Evolutionary conservation across 2,888 invertebrate species (phyloP), one percentile per base, ranked within the genome.

Genomic region (Aphidius colemani): DNA sequence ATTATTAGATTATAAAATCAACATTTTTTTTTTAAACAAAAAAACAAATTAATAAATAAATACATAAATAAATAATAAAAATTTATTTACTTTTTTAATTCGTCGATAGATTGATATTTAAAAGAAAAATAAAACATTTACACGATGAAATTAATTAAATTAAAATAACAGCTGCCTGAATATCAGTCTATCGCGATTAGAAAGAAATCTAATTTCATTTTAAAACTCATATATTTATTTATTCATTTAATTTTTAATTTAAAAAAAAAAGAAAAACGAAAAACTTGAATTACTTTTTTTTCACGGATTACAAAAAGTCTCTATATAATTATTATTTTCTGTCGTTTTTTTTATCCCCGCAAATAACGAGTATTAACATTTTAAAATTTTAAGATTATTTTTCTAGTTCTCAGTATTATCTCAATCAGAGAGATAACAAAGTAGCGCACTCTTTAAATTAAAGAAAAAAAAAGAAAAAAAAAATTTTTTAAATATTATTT

Each of bases 81-180:
- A 30, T 30, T 30, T 30, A 30, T 30, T 30, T 30, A 30, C 4
- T 30, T 30, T 30, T 30, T 30, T 5, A 30, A 30, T 5, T 30
- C 30, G 0, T 3, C 30, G 30, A 30, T 30, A 30, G 30, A 30
- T 30, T 30, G 30, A 30, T 30, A 30, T 30, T 30, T 3, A 4
- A 30, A 30, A 30, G 5, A 30, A 30, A 5, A 30, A 30, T 5
- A 30, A 30, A 3, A 30, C 30, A 30, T 30, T 30, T 30, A 30
- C 30, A 30, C 30, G 5, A 30, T 30, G 30, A 30, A 30, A 30
- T 5, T 30, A 30, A 30, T 30, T 30, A 30, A 30, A 30, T 30
- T 30, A 30, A 30, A 66, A 68, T 49, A 68, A 63, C 63, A 67
- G 66, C 66, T 67, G 67, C 67, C 64, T 61, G 45, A 59, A 62